Percentiles rank a stretch among this genome's conserved stretches.
phyloP scores from a whole-genome alignment of 1,140 invertebrate genomes.

The Dinoponera quadriceps region DNA sequence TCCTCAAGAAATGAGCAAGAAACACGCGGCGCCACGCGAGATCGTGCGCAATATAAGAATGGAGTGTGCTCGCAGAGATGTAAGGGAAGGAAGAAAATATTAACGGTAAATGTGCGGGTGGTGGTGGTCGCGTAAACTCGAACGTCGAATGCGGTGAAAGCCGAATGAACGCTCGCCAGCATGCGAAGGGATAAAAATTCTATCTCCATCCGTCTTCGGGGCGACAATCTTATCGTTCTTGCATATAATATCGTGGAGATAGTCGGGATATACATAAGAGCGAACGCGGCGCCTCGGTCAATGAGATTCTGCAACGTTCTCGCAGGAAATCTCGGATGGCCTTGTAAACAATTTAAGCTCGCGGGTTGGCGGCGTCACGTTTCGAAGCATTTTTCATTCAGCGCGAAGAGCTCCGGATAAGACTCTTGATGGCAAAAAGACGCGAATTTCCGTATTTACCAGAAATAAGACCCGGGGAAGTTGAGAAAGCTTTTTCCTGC shows the following conservation, averaged over 20 bases:
- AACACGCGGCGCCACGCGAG: conserved; percentile 39
- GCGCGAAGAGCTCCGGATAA: conserved; percentile 1
- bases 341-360: conserved; percentile 34
- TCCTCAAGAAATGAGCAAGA: conserved; percentile 55
- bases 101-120: background rate
- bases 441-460: conserved; percentile 55
- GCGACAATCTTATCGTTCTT: no score
- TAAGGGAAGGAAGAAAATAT: background rate
- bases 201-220: no score
- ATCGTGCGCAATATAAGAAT: conserved; percentile 18
- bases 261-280: background rate
- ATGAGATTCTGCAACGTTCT: background rate
- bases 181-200: no score
- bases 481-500: conserved; percentile 66
- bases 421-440: conserved; percentile 40
- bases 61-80: background rate
- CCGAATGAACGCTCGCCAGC: no score
- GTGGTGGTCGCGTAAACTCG: no score
- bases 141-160: no score
- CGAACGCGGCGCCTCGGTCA: background rate
- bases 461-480: conserved; percentile 57
- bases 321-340: background rate
- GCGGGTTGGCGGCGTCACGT: background rate
- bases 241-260: background rate
- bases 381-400: conserved; percentile 28